Evolutionary conservation across 2,888 invertebrate genomes (phyloP).

Genomic region (Neoitamus cyanurus): DNA sequence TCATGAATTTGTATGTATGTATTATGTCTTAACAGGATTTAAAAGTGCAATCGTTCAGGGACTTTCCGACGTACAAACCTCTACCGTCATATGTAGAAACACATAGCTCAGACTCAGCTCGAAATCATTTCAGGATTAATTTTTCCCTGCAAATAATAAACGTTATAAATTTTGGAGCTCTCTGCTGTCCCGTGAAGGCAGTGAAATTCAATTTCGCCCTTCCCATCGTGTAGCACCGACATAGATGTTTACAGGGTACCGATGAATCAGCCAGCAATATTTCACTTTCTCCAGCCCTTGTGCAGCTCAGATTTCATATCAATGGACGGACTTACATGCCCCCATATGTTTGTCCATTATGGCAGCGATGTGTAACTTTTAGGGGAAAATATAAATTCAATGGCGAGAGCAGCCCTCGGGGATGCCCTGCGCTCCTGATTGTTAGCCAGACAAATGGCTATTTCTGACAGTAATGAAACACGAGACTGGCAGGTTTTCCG

Average conservation of each 20-base stretch:
- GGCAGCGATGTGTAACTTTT: constrained; percentile 10
- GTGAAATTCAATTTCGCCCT: constrained; percentile 2
- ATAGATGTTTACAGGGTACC: constrained; percentile 7
- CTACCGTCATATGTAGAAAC: background rate
- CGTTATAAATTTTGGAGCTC: background rate
- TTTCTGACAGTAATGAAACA: constrained; percentile 48
- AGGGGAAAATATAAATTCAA: constrained; percentile 18
- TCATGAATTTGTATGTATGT: too few relatives aligned
- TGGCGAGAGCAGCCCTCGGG: background rate
- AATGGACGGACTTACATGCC: background rate
- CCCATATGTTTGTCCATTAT: background rate
- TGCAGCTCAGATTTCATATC: constrained; percentile 22
- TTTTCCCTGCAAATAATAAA: constrained; percentile 10
- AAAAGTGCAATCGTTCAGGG: background rate
- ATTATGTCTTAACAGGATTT: background rate
- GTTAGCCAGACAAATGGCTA: constrained; percentile 32
- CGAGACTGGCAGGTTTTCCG: constrained; percentile 46
- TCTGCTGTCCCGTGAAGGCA: background rate
- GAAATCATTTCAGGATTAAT: background rate
- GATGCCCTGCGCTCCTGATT: constrained; percentile 5
- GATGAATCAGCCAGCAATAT: constrained; percentile 2
- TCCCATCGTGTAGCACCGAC: background rate
- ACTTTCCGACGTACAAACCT: background rate
- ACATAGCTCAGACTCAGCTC: background rate
- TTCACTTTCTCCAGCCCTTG: constrained; percentile 9